A percentile compares a stretch with the other conserved stretches of the same genome.
Conservation (phyloP, 2,888 invertebrate species). For the Celastrina argiolus region DNA sequence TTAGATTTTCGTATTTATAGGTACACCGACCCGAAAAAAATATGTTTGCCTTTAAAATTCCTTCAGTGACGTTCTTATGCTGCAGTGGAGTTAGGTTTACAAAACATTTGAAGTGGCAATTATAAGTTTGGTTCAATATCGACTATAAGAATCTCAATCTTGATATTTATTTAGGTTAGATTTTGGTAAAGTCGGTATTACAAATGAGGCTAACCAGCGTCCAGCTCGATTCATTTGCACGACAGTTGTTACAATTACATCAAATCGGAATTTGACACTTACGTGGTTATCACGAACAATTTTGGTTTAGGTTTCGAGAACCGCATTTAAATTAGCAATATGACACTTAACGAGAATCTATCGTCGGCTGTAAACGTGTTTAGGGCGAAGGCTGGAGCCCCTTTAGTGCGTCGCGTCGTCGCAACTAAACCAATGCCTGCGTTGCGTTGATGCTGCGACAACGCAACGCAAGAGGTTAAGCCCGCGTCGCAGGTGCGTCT, state of each 20-base stretch:
- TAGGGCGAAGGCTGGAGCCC: too few species aligned
- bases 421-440: too few species aligned
- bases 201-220: too few species aligned
- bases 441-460: too few species aligned
- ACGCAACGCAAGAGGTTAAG: too few species aligned
- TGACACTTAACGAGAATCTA: neutral
- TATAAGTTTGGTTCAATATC: neutral
- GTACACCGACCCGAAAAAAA: too few species aligned
- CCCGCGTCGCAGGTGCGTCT: too few species aligned
- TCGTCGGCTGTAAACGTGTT: neutral
- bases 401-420: too few species aligned
- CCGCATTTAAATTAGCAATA: neutral
- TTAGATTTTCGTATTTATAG: neutral
- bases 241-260: neutral
- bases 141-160: too few species aligned
- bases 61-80: neutral
- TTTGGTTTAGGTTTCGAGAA: neutral
- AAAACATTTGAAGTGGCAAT: slow-evolving; percentile 4
- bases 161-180: too few species aligned
- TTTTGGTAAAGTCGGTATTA: too few species aligned
- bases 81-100: neutral
- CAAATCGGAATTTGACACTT: neutral
- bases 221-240: neutral
- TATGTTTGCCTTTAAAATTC: neutral
- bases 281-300: neutral